Conservation (phyloP, 2,113 vertebrate genomes). For the Bufo gargarizans region DNA sequence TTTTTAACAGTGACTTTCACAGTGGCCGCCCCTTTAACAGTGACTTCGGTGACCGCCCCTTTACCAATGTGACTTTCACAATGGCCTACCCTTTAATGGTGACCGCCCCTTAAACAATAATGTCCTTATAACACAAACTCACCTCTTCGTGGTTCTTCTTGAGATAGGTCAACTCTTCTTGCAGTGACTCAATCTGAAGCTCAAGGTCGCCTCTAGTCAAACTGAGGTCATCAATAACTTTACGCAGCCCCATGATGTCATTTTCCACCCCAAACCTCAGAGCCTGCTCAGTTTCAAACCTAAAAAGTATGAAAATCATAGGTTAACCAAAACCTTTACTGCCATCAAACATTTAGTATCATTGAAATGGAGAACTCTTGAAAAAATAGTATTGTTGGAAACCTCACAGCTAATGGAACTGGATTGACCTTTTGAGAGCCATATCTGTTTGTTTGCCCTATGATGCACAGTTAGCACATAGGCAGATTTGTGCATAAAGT, state of each 20-base stretch:
- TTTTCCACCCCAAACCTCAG: constrained; percentile 43
- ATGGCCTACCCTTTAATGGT: too few species aligned
- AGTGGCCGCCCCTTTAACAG: too few species aligned
- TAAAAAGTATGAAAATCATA: background rate
- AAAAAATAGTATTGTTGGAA: background rate
- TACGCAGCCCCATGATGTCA: constrained; percentile 47
- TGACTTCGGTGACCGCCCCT: too few species aligned
- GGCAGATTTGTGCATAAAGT: background rate
- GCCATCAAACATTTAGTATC: background rate
- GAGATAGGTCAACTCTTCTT: constrained; percentile 82
- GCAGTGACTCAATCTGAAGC: constrained; percentile 69
- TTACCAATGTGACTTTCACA: too few species aligned
- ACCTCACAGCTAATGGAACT: background rate
- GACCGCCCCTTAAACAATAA: too few species aligned
- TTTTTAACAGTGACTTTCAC: too few species aligned
- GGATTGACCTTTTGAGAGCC: background rate
- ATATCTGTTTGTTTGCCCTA: background rate
- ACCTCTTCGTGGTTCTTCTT: constrained; percentile 84
- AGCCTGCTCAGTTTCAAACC: constrained; percentile 45
- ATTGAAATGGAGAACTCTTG: background rate
- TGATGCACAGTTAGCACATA: background rate
- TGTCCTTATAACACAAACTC: background rate
- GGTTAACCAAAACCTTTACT: background rate
- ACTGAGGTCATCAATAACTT: constrained; percentile 56
- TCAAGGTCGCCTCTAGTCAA: constrained; percentile 50